Evolutionary conservation across 1,140 invertebrate species (phyloP).

Genomic region (Mylabris phalerata): DNA sequence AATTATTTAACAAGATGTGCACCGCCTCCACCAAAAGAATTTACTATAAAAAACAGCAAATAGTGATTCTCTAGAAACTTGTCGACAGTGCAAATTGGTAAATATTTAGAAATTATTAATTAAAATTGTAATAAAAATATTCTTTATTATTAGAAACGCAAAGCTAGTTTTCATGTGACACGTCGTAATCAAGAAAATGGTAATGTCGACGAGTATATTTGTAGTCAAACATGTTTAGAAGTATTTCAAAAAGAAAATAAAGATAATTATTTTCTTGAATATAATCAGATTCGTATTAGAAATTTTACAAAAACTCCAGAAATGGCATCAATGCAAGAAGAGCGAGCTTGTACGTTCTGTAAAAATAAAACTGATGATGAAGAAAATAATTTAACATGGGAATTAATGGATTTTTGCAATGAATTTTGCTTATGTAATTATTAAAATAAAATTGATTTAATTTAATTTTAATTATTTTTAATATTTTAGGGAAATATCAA

Average conservation of each 20-base stretch:
- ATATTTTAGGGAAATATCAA: slow-evolving; percentile 56
- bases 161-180: slow-evolving; percentile 28
- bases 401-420: slow-evolving; percentile 90
- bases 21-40: slow-evolving; percentile 27
- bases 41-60: slow-evolving; percentile 27
- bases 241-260: slow-evolving; percentile 35
- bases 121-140: not conserved
- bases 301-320: slow-evolving; percentile 23
- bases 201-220: slow-evolving; percentile 38
- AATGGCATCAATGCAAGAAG: slow-evolving; percentile 16
- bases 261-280: slow-evolving; percentile 42
- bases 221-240: slow-evolving; percentile 43
- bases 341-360: slow-evolving; percentile 50
- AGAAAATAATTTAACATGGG: slow-evolving; percentile 72
- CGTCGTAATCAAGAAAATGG: not conserved
- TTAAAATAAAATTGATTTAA: not conserved
- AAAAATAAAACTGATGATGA: slow-evolving; percentile 43
- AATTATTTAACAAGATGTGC: slow-evolving; percentile 29
- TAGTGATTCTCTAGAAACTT: slow-evolving; percentile 26
- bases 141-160: slow-evolving; percentile 18
- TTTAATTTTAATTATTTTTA: slow-evolving; percentile 4
- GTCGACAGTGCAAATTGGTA: slow-evolving; percentile 31
- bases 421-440: slow-evolving; percentile 72
- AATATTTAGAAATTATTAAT: not conserved
- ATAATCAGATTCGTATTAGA: slow-evolving; percentile 39